phyloP scores from a whole-genome alignment of 2,113 vertebrate genomes.

The Malurus elegans region DNA sequence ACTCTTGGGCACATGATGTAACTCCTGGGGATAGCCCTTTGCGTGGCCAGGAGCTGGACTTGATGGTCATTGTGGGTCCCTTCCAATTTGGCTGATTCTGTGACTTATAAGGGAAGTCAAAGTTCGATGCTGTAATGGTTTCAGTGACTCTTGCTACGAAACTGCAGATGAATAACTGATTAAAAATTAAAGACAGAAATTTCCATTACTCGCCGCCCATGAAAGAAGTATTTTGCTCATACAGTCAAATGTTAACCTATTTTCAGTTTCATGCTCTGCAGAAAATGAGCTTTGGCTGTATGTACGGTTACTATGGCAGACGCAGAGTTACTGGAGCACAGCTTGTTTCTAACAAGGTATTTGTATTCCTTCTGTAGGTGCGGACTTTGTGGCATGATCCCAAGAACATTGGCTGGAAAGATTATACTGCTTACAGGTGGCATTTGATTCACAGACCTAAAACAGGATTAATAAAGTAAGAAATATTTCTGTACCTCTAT shows the following conservation, averaged over 20 bases:
- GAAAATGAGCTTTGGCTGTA: not conserved
- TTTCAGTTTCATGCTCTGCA: not conserved
- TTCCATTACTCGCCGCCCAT: not conserved
- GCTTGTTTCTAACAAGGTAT: not conserved
- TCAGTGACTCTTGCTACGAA: not conserved
- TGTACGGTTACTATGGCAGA: not conserved
- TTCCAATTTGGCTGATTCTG: not conserved
- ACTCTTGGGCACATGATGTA: not conserved
- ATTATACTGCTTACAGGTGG: conserved; percentile 98
- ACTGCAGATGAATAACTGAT: not conserved
- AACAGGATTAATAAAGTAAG: conserved; percentile 94
- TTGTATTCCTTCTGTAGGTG: conserved; percentile 76
- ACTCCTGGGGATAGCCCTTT: not conserved
- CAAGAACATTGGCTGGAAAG: conserved; percentile 97
- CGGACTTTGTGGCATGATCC: conserved; percentile 96
- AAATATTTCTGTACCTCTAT: not conserved
- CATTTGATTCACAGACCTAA: conserved; percentile 96
- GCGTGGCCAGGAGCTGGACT: not conserved
- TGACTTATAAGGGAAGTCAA: not conserved
- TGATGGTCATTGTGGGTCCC: not conserved
- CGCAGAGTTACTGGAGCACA: fast-evolving
- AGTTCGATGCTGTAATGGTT: fast-evolving
- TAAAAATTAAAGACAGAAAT: not conserved
- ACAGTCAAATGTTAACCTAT: not conserved
- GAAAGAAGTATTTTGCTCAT: not conserved